phyloP scores from a whole-genome alignment of 2,113 vertebrate genomes.

The Setophaga petechia region DNA sequence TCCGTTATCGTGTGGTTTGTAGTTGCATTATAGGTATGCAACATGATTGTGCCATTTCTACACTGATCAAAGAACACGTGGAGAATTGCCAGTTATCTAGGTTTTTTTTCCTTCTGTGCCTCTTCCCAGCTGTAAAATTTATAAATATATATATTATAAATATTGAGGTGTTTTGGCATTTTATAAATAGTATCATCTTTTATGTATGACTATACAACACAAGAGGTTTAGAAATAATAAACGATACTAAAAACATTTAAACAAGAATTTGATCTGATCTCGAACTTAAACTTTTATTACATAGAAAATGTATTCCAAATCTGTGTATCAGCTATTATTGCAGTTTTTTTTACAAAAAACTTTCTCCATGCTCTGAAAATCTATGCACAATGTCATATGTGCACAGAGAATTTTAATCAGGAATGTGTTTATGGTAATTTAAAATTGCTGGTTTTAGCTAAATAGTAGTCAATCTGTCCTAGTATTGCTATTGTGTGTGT shows the following conservation, averaged over 20 bases:
- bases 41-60: background rate
- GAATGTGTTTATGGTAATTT: background rate
- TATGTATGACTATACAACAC: background rate
- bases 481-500: background rate
- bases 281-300: background rate
- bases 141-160: background rate
- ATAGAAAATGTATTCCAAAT: background rate
- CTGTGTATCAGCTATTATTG: background rate
- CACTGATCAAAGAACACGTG: background rate
- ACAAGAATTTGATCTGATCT: background rate
- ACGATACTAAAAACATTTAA: background rate
- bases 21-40: background rate
- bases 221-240: background rate
- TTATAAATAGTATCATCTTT: background rate
- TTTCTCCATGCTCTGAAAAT: background rate
- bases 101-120: background rate
- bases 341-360: background rate
- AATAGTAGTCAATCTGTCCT: background rate
- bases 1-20: accelerated
- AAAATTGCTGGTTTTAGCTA: background rate
- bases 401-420: background rate
- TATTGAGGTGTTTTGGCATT: background rate
- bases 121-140: background rate
- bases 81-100: background rate
- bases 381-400: background rate